Percentiles rank a stretch among this genome's conserved stretches.
These are phyloP conservation scores for Eremobia ochroleuca DNA, from an alignment of 2,888 invertebrate species.

Conservation along the genomic window DNA sequence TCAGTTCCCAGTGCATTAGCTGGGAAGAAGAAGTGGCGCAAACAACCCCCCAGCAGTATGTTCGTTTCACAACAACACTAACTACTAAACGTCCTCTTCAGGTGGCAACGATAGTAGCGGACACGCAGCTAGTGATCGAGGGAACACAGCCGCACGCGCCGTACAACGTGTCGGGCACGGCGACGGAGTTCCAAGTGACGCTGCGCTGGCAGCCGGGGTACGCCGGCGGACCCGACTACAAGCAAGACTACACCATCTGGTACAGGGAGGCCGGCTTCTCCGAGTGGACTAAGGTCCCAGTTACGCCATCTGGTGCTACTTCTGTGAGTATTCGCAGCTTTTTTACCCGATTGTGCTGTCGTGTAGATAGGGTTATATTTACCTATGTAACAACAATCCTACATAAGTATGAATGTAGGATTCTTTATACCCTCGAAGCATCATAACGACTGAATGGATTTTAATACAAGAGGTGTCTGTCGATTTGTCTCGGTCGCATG, in stretches of 20 bases:
- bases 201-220: constrained; percentile 98
- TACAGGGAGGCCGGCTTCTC: constrained; percentile 96
- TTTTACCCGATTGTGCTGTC: not conserved
- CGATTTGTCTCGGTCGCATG: not conserved
- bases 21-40: not conserved
- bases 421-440: no score
- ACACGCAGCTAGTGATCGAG: constrained; percentile 97
- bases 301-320: constrained; percentile 97
- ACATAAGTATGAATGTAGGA: no score
- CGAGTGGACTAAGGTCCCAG: constrained; percentile 98
- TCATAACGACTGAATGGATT: not conserved
- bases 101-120: constrained; percentile 98
- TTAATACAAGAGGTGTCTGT: no score
- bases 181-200: constrained; percentile 97
- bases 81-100: constrained; percentile 56
- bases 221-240: constrained; percentile 98
- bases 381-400: no score
- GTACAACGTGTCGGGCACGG: constrained; percentile 97
- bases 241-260: constrained; percentile 99
- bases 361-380: not conserved
- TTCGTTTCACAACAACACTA: not conserved
- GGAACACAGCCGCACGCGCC: constrained; percentile 99
- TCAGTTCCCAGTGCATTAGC: not conserved
- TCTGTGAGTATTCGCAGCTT: constrained; percentile 76
- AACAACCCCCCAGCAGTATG: not conserved